A percentile compares a stretch with the other conserved stretches of the same genome.
Conservation (phyloP, 2,797 vertebrate species). For the Sebastolobus alascanus region DNA sequence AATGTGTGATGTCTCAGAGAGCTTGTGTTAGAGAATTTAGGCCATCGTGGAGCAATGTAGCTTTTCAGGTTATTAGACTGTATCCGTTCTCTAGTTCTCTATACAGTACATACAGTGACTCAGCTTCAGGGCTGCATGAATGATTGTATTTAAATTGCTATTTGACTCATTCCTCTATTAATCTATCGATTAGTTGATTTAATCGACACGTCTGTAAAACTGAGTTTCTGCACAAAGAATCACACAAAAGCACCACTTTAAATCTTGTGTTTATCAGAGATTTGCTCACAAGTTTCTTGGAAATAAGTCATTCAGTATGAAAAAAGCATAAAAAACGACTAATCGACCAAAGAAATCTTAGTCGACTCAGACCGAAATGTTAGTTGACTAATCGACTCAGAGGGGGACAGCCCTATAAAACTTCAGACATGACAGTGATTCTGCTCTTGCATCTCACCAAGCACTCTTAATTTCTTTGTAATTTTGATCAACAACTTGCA, state of each 20-base stretch:
- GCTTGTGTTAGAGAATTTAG: constrained; percentile 25
- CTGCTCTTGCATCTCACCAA: background rate
- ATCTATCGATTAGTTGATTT: background rate
- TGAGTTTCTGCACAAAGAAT: too few species aligned
- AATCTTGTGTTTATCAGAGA: too few species aligned
- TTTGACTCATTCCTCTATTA: background rate
- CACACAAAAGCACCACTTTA: too few species aligned
- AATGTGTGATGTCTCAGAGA: constrained; percentile 30
- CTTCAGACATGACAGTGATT: background rate
- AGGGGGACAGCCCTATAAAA: background rate
- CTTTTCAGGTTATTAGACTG: background rate
- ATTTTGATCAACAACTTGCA: background rate
- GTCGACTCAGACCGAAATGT: too few species aligned
- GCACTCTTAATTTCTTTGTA: background rate
- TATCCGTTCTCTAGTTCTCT: background rate
- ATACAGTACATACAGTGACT: background rate
- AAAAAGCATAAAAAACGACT: too few species aligned
- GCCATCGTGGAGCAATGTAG: background rate
- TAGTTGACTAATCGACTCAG: too few species aligned
- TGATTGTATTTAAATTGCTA: background rate
- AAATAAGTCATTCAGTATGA: too few species aligned
- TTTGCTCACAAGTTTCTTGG: too few species aligned
- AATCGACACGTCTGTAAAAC: too few species aligned
- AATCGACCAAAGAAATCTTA: too few species aligned
- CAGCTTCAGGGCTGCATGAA: background rate